phyloP scores from a whole-genome alignment of 2,113 vertebrate species.

The Geococcyx californianus region DNA sequence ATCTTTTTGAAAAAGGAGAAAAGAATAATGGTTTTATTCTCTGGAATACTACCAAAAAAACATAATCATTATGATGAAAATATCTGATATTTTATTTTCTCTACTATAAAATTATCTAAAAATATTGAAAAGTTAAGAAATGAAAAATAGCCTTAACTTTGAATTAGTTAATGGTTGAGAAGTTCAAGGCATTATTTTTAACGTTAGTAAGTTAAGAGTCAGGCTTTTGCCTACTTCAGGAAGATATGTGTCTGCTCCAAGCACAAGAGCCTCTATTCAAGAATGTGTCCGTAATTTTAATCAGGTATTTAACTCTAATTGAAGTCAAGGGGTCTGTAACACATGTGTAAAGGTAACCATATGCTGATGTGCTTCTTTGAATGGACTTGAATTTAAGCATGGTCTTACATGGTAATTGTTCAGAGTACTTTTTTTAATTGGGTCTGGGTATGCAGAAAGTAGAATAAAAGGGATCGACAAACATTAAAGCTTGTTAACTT shows the following conservation, averaged over 20 bases:
- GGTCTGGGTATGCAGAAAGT: background rate
- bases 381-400: background rate
- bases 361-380: background rate
- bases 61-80: background rate
- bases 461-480: background rate
- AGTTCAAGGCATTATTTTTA: background rate
- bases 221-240: background rate
- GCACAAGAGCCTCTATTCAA: conserved; percentile 30
- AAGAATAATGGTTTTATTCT: background rate
- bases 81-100: background rate
- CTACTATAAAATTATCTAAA: background rate
- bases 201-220: background rate
- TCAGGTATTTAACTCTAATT: conserved; percentile 45
- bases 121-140: background rate
- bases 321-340: conserved; percentile 31
- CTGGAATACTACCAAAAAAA: background rate
- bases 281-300: conserved; percentile 32
- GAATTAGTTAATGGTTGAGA: background rate
- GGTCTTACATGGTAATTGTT: background rate
- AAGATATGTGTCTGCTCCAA: background rate
- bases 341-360: conserved; percentile 11
- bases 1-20: background rate
- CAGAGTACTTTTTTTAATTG: rapidly evolving
- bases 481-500: conserved; percentile 11
- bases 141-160: background rate